These are phyloP conservation scores for Sialia sialis DNA, from an alignment of 2,113 vertebrate species.

Conservation along the genomic window DNA sequence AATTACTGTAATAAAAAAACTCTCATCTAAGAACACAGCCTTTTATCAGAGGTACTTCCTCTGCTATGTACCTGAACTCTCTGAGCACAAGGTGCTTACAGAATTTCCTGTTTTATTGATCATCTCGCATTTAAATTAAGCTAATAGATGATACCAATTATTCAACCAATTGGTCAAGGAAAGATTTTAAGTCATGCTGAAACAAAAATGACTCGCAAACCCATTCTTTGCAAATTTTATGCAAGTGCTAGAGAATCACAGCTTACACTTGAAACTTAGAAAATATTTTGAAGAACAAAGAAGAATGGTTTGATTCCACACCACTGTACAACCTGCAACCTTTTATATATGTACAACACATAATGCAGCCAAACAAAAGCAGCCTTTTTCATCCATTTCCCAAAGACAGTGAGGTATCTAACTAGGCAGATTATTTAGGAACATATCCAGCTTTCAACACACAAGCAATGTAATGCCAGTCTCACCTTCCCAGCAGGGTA, in stretches of 20 bases:
- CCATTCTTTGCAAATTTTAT: not conserved
- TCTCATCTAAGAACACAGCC: not conserved
- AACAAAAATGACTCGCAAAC: not conserved
- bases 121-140: not conserved
- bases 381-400: not conserved
- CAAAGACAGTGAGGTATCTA: not conserved
- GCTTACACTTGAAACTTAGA: not conserved
- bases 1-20: not conserved
- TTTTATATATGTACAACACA: not conserved
- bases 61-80: not conserved
- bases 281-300: not conserved
- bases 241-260: not conserved
- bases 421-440: not conserved
- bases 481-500: not conserved
- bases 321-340: not conserved
- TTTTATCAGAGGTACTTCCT: not conserved
- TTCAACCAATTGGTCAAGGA: not conserved
- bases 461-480: not conserved
- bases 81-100: not conserved
- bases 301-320: not conserved
- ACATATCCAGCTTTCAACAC: not conserved
- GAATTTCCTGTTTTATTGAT: not conserved
- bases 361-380: not conserved
- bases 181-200: not conserved
- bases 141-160: not conserved